Evolutionary conservation across 2,888 invertebrate genomes (phyloP).

Genomic region (Patella depressa): DNA sequence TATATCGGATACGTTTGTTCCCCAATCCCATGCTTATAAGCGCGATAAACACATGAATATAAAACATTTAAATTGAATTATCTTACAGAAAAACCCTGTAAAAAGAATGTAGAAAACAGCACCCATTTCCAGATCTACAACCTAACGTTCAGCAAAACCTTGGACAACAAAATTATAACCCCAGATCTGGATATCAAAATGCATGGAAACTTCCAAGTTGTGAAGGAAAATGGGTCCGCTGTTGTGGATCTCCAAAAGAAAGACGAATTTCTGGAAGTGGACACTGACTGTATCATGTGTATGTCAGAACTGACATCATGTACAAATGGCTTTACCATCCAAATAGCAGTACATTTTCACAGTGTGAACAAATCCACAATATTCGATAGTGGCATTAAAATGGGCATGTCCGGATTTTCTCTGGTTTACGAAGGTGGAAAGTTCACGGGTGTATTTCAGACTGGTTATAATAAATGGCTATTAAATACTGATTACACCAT

Average conservation of each 20-base stretch:
- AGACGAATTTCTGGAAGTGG: constrained; percentile 35
- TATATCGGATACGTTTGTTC: too few relatives aligned
- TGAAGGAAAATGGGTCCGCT: constrained; percentile 10
- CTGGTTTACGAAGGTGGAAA: constrained; percentile 20
- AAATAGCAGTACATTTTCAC: constrained; percentile 27
- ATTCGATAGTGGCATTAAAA: constrained; percentile 18
- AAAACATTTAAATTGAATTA: background rate
- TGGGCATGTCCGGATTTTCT: constrained; percentile 11
- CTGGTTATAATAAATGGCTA: constrained; percentile 21
- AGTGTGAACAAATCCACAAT: constrained; percentile 16
- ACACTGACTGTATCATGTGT: constrained; percentile 28
- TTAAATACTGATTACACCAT: constrained; percentile 18
- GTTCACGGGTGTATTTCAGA: constrained; percentile 17
- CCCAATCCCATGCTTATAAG: too few relatives aligned
- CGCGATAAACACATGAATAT: too few relatives aligned
- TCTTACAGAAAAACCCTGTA: background rate
- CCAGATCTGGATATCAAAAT: constrained; percentile 26
- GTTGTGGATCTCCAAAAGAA: constrained; percentile 30
- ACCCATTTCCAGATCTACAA: constrained; percentile 23
- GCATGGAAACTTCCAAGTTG: constrained; percentile 30
- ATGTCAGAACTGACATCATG: constrained; percentile 24
- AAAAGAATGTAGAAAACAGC: background rate
- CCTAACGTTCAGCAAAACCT: constrained; percentile 31
- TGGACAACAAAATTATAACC: constrained; percentile 28
- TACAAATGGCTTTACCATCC: constrained; percentile 34